A percentile compares a stretch with the other conserved stretches of the same genome.
Evolutionary conservation across 2,113 vertebrate genomes (phyloP).

Genomic region (Meriones unguiculatus): DNA sequence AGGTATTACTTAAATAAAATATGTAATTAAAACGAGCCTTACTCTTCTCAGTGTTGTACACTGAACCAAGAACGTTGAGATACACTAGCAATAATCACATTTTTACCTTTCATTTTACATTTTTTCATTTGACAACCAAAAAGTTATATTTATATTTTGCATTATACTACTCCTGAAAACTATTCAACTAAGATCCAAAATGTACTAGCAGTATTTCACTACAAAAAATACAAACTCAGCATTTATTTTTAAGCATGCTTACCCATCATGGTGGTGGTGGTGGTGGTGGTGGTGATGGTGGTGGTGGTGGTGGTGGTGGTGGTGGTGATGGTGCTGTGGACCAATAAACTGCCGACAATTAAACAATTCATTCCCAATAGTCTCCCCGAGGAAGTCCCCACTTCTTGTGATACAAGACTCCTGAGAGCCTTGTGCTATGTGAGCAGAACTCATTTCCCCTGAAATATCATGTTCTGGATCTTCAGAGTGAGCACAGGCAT

Average conservation of each 20-base stretch:
- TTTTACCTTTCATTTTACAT: background rate
- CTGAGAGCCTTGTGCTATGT: slow-evolving; percentile 92
- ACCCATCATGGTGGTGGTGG: slow-evolving; percentile 93
- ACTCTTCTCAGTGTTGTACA: background rate
- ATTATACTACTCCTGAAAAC: background rate
- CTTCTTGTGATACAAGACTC: slow-evolving; percentile 94
- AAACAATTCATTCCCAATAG: slow-evolving; percentile 96
- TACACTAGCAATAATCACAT: background rate
- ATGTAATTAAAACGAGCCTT: slow-evolving; percentile 9
- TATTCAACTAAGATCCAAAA: background rate
- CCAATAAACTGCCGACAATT: slow-evolving; percentile 97
- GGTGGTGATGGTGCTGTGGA: slow-evolving; percentile 96
- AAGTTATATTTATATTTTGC: background rate
- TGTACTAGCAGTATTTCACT: background rate
- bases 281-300: slow-evolving; percentile 83
- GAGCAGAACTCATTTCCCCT: slow-evolving; percentile 91
- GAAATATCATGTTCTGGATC: slow-evolving; percentile 89
- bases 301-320: slow-evolving; percentile 91
- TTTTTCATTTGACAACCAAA: slow-evolving; percentile 5
- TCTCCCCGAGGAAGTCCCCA: slow-evolving; percentile 96
- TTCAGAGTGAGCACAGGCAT: slow-evolving; percentile 91
- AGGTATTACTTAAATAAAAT: slow-evolving; percentile 33
- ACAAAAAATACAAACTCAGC: background rate
- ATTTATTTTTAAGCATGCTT: slow-evolving; percentile 66
- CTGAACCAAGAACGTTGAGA: background rate